Percentiles rank a stretch among this genome's conserved stretches.
phyloP scores from a whole-genome alignment of 2,797 vertebrate genomes.

The Clarias fuscus region DNA sequence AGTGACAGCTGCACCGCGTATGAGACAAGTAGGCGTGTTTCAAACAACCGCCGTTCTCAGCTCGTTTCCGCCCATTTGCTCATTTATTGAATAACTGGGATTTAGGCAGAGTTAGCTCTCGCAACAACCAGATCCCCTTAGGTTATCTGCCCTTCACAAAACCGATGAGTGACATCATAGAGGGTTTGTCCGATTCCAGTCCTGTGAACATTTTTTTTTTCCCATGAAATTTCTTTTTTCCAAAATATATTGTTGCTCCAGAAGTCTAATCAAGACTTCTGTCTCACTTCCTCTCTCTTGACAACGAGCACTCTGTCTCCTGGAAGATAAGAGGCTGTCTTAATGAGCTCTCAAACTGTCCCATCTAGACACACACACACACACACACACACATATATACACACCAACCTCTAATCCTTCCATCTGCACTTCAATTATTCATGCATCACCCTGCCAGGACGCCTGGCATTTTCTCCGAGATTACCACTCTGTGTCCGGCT shows the following conservation, averaged over 20 bases:
- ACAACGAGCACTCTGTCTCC: neutral
- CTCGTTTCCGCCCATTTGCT: too few species aligned
- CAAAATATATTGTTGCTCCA: neutral
- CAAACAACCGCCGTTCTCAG: too few species aligned
- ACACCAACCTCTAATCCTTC: conserved; percentile 51
- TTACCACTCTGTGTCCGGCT: conserved; percentile 42
- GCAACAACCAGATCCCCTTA: too few species aligned
- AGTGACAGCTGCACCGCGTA: too few species aligned
- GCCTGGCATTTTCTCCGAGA: conserved; percentile 55
- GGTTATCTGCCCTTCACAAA: too few species aligned
- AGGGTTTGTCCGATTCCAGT: too few species aligned
- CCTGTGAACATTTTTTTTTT: too few species aligned
- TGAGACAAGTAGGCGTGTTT: too few species aligned
- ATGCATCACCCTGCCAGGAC: conserved; percentile 51
- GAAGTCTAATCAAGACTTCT: neutral
- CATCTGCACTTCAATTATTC: conserved; percentile 60
- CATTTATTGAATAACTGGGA: too few species aligned
- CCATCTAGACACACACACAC: conserved; percentile 36
- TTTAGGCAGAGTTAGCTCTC: too few species aligned
- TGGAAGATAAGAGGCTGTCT: conserved; percentile 25
- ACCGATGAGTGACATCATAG: too few species aligned
- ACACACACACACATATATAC: conserved; percentile 34
- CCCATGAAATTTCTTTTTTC: too few species aligned
- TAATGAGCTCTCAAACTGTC: conserved; percentile 51
- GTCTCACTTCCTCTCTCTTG: conserved; percentile 7